Base-by-base conservation (phyloP, 2,888 invertebrate species). In the Achlya flavicornis region DNA sequence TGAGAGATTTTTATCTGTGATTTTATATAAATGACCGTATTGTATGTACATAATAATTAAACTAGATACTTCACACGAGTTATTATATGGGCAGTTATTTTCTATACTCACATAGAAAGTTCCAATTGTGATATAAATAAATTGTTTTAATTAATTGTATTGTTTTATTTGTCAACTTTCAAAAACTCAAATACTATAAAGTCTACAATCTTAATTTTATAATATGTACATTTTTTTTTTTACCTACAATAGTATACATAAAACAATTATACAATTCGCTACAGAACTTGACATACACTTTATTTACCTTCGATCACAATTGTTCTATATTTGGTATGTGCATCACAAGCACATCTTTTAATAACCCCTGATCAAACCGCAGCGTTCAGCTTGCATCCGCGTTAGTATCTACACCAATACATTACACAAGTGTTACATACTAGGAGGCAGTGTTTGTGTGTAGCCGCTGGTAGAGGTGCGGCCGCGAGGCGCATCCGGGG, bases 401-500 rank as follows among this genome's bases (percentile, higher is more conserved):
- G 26, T 26, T n/a, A n/a, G n/a, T n/a, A 98, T n/a, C n/a, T n/a
- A n/a, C n/a, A n/a, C n/a, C n/a, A n/a, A 46, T 35, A 38, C 48
- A 32, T 32, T 26, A 63, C n/a, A n/a, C n/a, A n/a, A n/a, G n/a
- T n/a, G n/a, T n/a, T n/a, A n/a, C n/a, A n/a, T n/a, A n/a, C n/a
- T n/a, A n/a, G 26, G 26, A 26, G 26, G 26, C 26, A 26, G 26
- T 26, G 26, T 26, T 26, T 26, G 26, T 26, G 26, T 26, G 92
- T 71, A 93, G 82, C 1, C 92, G 83, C 74, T 92, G 93, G 82
- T 92, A 93, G 64, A 92, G 86, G 57, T 87, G 88, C 5, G 93
- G 93, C 0, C 91, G 95, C 3, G 97, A 96, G n/a, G 98, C 96
- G 92, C 99, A 99, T 58, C 98, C 99, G 16, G 99, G 99, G 88